phyloP scores from a whole-genome alignment of 1,140 invertebrate species.

The Adoxophyes honmai region DNA sequence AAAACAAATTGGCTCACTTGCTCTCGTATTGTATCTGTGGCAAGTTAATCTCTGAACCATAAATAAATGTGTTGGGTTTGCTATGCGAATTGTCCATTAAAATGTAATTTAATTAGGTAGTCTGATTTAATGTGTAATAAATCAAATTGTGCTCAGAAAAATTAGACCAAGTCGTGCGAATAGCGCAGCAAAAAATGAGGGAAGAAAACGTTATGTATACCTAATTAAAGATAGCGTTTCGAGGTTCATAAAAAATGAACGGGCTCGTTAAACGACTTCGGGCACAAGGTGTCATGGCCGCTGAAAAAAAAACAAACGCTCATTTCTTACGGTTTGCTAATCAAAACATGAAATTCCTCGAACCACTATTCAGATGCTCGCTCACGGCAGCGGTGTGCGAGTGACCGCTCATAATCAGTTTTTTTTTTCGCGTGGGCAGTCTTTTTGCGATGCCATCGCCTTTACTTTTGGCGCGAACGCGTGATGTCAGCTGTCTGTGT shows the following conservation, averaged over 20 bases:
- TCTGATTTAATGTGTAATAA: neutral
- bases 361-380: neutral
- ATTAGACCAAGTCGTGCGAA: neutral
- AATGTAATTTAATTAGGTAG: neutral
- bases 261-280: neutral
- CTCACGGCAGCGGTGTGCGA: neutral
- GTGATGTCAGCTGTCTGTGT: constrained; percentile 35
- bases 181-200: neutral
- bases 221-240: neutral
- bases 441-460: constrained; percentile 2
- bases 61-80: neutral
- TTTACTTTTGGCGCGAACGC: constrained; percentile 44
- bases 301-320: neutral
- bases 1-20: neutral
- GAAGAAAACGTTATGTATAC: neutral
- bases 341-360: neutral
- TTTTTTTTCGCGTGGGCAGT: constrained; percentile 11
- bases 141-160: neutral
- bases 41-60: no score
- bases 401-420: constrained; percentile 9
- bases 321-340: constrained; percentile 11
- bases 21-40: neutral
- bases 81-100: neutral
- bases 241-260: no score
- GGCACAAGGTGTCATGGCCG: neutral